phyloP scores from a whole-genome alignment of 2,888 invertebrate species.

The Lissonota sp. region DNA sequence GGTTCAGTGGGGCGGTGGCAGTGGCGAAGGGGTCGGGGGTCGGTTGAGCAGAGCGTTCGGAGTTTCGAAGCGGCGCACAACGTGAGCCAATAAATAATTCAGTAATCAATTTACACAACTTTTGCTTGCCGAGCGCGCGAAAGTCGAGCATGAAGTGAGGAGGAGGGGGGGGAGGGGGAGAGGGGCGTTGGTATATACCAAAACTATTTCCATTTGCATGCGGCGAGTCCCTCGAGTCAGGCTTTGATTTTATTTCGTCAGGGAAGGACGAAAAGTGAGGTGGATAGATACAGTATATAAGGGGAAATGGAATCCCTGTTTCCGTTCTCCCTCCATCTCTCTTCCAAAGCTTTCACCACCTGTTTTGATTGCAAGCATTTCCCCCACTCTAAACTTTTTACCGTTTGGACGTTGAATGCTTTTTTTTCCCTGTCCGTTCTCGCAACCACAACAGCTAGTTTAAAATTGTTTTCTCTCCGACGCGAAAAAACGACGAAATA shows the following conservation, averaged over 20 bases:
- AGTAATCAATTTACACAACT: constrained; percentile 78
- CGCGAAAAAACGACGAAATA: not conserved
- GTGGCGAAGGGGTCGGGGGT: not conserved
- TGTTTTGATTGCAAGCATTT: constrained; percentile 71
- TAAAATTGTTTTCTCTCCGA: constrained; percentile 34
- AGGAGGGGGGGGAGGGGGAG: too few species aligned
- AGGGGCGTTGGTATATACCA: constrained; percentile 29
- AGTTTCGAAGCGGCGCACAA: constrained; percentile 33
- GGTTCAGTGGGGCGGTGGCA: not conserved
- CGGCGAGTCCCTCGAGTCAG: constrained; percentile 65
- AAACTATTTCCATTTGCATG: constrained; percentile 75
- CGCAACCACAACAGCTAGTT: constrained; percentile 43
- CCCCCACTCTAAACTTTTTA: constrained; percentile 26
- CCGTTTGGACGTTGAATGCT: constrained; percentile 7
- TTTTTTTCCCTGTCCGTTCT: constrained; percentile 37
- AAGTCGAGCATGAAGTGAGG: constrained; percentile 27
- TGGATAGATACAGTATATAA: not conserved
- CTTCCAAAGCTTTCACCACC: constrained; percentile 59
- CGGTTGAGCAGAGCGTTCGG: constrained; percentile 27
- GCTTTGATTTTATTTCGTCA: constrained; percentile 75
- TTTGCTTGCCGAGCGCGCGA: constrained; percentile 58
- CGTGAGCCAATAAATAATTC: constrained; percentile 76
- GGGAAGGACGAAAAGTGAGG: constrained; percentile 27
- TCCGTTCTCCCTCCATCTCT: constrained; percentile 32
- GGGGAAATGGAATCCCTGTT: constrained; percentile 32